These are phyloP conservation scores for Cephalopterus ornatus DNA, from an alignment of 2,113 vertebrate species.

Conservation along the genomic window DNA sequence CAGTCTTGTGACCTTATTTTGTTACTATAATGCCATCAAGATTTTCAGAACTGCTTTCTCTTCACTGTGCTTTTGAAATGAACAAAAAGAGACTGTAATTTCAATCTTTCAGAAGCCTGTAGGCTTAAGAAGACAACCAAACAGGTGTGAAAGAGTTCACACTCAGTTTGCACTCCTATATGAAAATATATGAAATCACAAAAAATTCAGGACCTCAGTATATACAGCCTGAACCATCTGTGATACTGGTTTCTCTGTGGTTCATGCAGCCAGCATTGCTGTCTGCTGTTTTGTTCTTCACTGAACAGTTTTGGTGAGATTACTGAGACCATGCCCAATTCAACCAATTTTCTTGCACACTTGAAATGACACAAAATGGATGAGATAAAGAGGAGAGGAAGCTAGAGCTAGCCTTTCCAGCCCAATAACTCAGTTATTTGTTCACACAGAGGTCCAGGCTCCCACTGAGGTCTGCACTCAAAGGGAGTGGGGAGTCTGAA, in stretches of 20 bases:
- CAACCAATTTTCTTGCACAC: not conserved
- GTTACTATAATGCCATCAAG: not conserved
- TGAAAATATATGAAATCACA: not conserved
- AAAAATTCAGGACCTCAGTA: not conserved
- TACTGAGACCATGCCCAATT: not conserved
- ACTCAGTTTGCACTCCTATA: not conserved
- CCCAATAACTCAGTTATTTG: not conserved
- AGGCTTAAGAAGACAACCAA: not conserved
- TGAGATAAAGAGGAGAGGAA: not conserved
- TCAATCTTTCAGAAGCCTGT: not conserved
- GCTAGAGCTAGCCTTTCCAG: not conserved
- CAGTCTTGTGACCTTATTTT: not conserved
- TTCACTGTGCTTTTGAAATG: not conserved
- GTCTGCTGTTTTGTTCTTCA: not conserved
- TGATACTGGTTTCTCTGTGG: not conserved
- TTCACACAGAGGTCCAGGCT: not conserved
- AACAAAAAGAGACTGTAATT: not conserved
- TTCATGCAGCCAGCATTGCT: not conserved
- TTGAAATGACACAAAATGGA: not conserved
- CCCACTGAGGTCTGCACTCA: not conserved
- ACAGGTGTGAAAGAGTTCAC: not conserved
- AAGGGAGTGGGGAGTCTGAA: not conserved
- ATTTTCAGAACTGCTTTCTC: not conserved
- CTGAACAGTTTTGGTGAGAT: not conserved
- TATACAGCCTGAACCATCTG: not conserved